These are phyloP conservation scores for Oreocharis arfaki DNA, from an alignment of 2,113 vertebrate genomes.

Conservation along the genomic window DNA sequence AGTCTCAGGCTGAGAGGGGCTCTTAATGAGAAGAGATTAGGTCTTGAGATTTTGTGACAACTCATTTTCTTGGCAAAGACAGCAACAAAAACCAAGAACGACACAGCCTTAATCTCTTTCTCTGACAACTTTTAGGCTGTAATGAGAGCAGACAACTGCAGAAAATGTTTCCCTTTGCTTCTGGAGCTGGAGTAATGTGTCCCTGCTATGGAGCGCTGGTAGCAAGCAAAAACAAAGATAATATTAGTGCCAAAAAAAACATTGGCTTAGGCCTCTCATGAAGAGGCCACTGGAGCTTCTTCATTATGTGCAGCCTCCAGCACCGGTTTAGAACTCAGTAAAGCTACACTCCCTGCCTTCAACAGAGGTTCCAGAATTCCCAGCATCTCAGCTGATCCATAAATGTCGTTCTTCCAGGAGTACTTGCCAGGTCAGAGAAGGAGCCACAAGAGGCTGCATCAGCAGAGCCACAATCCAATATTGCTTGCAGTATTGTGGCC, in stretches of 20 bases:
- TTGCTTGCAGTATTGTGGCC: background rate
- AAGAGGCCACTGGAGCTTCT: background rate
- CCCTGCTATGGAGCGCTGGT: background rate
- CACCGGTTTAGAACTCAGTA: background rate
- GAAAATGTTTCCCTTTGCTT: background rate
- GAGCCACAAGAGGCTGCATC: background rate
- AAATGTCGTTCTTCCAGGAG: background rate
- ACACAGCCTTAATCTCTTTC: conserved; percentile 18
- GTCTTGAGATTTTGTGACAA: conserved; percentile 11
- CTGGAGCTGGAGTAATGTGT: background rate
- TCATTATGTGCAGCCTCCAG: background rate
- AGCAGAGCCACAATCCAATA: background rate
- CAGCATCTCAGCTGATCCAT: background rate
- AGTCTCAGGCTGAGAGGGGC: background rate
- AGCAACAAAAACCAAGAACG: background rate
- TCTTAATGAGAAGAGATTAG: conserved; percentile 12
- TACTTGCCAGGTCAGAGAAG: background rate
- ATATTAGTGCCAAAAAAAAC: background rate
- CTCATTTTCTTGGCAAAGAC: conserved; percentile 38
- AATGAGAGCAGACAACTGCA: conserved; percentile 31
- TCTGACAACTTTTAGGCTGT: background rate
- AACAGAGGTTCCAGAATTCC: background rate
- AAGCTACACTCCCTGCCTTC: background rate
- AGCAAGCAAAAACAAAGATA: background rate
- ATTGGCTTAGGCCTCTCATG: background rate